Base-by-base conservation (phyloP, 2,888 invertebrate species). In the Drosophila falleni region DNA sequence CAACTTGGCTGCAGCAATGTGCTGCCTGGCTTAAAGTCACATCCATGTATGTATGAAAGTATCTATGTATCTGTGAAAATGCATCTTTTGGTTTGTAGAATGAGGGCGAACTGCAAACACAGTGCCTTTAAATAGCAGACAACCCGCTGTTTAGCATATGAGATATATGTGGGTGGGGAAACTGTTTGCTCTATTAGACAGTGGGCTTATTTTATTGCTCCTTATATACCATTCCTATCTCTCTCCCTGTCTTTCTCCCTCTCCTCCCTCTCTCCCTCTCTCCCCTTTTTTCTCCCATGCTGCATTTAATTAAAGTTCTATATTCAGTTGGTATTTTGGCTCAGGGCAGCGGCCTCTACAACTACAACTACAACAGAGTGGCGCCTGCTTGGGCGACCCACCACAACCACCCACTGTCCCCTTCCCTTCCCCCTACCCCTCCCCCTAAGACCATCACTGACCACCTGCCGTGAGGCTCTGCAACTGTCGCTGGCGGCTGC, bases 261-360 rank as follows among this genome's bases (percentile, higher is more conserved):
- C n/a, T n/a, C n/a, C 41, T 11, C 19, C 11, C 8, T 16, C 29
- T 5, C 19, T 49, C 75, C 58, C 60, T 35, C 61, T 56, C 47
- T 54, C 49, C 41, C 72, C 54, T 56, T 37, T 61, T 56, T 47
- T 47, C 49, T 47, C 33, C 39, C 65, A 51, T 50, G 44, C 62
- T 51, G 74, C 80, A 62, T 80, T 85, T 83, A 83, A 83, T 83
- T 83, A 83, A 88, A 80, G 88, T 86, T 88, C 71, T 80, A 85
- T 88, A 86, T 86, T 74, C 89, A 83, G 80, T 82, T 78, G 86
- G 74, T 81, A 70, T 84, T 79, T 68, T 70, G 71, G 69, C 61
- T 56, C 35, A 50, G 58, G 50, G 59, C 60, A 73, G 64, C 63
- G 59, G 41, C 46, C 62, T 39, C 39, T 11, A 15, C 33, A 35